phyloP scores from a whole-genome alignment of 1,140 invertebrate species.

The Scaptomyza hsui region DNA sequence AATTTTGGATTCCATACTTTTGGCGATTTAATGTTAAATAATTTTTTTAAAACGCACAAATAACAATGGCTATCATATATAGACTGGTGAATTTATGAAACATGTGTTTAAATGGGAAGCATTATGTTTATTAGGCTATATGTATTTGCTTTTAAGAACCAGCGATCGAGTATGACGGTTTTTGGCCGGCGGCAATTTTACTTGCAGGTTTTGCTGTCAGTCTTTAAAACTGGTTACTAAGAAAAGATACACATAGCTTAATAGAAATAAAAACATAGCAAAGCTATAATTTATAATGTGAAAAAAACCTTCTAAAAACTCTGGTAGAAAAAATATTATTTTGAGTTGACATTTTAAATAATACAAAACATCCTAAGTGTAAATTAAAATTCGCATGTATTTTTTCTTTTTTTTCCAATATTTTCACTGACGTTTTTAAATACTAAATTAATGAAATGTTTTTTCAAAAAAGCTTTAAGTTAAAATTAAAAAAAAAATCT shows the following conservation, averaged over 20 bases:
- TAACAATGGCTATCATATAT: neutral
- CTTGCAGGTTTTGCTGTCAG: neutral
- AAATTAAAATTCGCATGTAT: no score
- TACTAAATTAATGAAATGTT: no score
- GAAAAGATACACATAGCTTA: no score
- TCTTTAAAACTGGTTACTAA: neutral
- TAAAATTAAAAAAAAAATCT: no score
- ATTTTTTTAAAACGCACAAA: neutral
- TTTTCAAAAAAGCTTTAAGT: no score
- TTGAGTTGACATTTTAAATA: no score
- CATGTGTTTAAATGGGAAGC: neutral
- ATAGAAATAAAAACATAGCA: neutral
- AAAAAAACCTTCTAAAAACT: no score
- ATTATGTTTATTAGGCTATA: neutral
- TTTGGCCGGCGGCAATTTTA: constrained; percentile 15
- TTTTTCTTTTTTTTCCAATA: no score
- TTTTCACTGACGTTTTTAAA: no score
- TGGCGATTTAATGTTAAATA: neutral
- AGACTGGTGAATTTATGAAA: neutral
- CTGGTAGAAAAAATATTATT: no score
- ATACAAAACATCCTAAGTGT: no score
- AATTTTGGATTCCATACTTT: neutral
- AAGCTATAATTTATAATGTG: no score
- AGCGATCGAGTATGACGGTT: neutral
- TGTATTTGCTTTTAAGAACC: neutral